Conservation (phyloP, 2,888 invertebrate genomes). For the Acanthosoma haemorrhoidale region DNA sequence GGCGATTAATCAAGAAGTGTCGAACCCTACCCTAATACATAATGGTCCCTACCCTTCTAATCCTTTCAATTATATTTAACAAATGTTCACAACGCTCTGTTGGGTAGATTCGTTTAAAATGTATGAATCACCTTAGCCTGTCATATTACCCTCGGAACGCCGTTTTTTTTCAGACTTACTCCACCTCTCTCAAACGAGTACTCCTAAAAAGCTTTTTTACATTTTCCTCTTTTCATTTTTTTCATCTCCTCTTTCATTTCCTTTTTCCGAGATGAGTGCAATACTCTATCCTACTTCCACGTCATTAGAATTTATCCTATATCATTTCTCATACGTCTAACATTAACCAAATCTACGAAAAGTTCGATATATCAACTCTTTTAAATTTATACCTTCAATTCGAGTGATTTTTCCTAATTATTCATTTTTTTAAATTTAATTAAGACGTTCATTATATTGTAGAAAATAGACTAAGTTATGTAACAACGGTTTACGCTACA, state of each 20-base stretch:
- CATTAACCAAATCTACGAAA: no score
- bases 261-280: neutral
- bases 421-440: no score
- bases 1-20: slow-evolving; percentile 1
- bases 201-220: neutral
- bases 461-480: no score
- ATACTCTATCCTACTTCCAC: no score
- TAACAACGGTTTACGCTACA: no score
- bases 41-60: neutral
- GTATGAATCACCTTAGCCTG: neutral
- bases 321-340: no score
- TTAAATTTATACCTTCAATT: no score
- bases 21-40: neutral
- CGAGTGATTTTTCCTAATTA: no score
- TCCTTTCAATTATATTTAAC: slow-evolving; percentile 6
- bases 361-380: no score
- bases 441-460: no score
- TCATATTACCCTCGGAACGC: neutral
- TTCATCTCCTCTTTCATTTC: neutral
- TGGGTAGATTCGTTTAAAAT: neutral
- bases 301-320: no score
- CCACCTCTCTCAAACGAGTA: neutral
- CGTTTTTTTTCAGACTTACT: neutral
- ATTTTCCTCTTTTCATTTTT: neutral
- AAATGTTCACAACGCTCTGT: neutral